Percentiles rank a stretch among this genome's conserved stretches.
Conservation (phyloP, 1,140 invertebrate genomes). For the Saccostrea glomerata region DNA sequence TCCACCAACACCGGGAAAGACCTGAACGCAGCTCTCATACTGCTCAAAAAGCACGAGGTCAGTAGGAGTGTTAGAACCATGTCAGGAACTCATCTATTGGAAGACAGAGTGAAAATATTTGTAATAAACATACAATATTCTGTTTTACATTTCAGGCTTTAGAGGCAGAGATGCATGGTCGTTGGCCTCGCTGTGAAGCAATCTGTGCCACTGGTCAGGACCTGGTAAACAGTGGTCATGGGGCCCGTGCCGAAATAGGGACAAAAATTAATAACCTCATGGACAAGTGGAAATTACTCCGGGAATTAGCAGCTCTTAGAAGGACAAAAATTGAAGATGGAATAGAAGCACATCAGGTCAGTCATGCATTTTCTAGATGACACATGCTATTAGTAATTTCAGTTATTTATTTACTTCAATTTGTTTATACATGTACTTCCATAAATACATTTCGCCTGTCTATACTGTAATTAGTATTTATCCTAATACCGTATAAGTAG, state of each 20-base stretch:
- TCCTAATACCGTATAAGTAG: too few species aligned
- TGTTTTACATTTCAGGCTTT: conserved; percentile 81
- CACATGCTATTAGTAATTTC: too few species aligned
- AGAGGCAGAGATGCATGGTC: conserved; percentile 93
- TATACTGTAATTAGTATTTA: too few species aligned
- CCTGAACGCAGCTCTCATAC: conserved; percentile 90
- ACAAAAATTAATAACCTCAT: conserved; percentile 87
- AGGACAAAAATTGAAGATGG: conserved; percentile 95
- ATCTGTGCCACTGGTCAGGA: conserved; percentile 86
- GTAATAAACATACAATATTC: neutral
- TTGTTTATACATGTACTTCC: too few species aligned
- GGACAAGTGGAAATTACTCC: conserved; percentile 91
- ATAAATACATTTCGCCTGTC: too few species aligned
- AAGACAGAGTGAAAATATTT: too few species aligned
- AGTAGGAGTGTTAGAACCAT: neutral
- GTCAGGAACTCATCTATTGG: too few species aligned
- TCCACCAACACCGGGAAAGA: conserved; percentile 94
- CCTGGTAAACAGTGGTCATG: conserved; percentile 89
- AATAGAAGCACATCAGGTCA: conserved; percentile 92
- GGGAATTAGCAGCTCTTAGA: conserved; percentile 89
- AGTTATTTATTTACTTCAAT: too few species aligned
- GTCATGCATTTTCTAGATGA: neutral
- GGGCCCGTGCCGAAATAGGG: conserved; percentile 84
- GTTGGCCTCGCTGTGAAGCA: conserved; percentile 89
- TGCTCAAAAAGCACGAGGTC: conserved; percentile 97